Percentiles rank a stretch among this genome's conserved stretches.
Evolutionary conservation across 2,113 vertebrate species (phyloP).

Genomic region (Apteryx mantelli): DNA sequence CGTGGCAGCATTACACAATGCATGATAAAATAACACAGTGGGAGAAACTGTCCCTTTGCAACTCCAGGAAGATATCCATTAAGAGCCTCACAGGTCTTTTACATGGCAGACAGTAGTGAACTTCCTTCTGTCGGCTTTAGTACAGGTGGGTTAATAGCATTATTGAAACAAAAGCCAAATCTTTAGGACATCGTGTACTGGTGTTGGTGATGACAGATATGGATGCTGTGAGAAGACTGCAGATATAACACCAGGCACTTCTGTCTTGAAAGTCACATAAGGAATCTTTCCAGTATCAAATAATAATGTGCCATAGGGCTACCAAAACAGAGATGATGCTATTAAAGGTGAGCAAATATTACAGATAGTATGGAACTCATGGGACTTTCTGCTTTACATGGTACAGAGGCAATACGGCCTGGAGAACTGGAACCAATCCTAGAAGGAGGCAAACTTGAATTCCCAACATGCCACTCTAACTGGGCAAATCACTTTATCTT

Average conservation of each 20-base stretch:
- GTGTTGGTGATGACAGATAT: not conserved
- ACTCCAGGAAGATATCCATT: not conserved
- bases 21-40: not conserved
- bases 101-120: not conserved
- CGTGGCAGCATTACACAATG: not conserved
- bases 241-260: not conserved
- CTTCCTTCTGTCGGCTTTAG: not conserved
- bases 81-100: not conserved
- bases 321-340: not conserved
- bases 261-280: not conserved
- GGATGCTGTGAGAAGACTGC: not conserved
- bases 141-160: not conserved
- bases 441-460: not conserved
- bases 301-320: not conserved
- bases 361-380: not conserved
- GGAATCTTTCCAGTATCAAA: not conserved
- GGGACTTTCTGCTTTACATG: not conserved
- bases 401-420: not conserved
- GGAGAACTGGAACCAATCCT: not conserved
- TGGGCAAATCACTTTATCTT: not conserved
- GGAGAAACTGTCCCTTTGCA: not conserved
- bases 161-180: not conserved
- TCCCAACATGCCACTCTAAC: not conserved
- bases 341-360: not conserved
- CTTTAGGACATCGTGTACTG: not conserved